Evolutionary conservation across 2,888 invertebrate species (phyloP), one percentile per base, ranked within the genome.

Genomic region (Clusia tigrina): DNA sequence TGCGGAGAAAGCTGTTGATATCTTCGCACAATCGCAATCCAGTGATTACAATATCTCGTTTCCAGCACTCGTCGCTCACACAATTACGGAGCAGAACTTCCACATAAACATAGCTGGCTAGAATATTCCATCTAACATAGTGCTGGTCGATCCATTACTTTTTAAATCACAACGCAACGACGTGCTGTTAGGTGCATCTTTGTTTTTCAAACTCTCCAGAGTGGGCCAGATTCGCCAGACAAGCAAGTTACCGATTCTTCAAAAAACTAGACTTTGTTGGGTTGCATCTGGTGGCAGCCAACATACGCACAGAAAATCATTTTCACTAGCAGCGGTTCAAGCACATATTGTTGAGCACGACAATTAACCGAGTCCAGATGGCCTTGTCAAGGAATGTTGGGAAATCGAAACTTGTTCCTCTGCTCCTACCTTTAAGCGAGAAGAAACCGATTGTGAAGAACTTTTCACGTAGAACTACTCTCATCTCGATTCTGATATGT

Each of bases 221-320:
- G 32, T 64, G 26, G 64, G 61, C 6, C 61, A 58, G 25, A 57
- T 62, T 17, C 62, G 62, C 12, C 26, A 62, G 1, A 56, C 59
- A 6, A 26, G 17, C 18, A 60, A 42, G 26, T 58, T 68, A n/a
- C 65, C 65, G 24, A 53, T 58, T 10, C 46, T 62, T 2, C 63
- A 66, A 59, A 66, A 68, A 38, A 66, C 68, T 0, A 18, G n/a
- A 53, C 58, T 64, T 48, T 63, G 63, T 32, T 68, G 63, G 66
- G 60, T 63, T 26, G 63, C 56, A 1, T 63, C 62, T 12, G 68
- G 66, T 48, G 37, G 42, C 52, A 51, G 22, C 55, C 17, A 46
- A 2, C 37, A 42, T 46, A 38, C 59, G 12, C 37, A 51, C 23
- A 12, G 24, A 51, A 38, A 23, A 54, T 18, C 52, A 23, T 52